Conservation (phyloP, 1,140 invertebrate genomes). For the Bombyx mori region DNA sequence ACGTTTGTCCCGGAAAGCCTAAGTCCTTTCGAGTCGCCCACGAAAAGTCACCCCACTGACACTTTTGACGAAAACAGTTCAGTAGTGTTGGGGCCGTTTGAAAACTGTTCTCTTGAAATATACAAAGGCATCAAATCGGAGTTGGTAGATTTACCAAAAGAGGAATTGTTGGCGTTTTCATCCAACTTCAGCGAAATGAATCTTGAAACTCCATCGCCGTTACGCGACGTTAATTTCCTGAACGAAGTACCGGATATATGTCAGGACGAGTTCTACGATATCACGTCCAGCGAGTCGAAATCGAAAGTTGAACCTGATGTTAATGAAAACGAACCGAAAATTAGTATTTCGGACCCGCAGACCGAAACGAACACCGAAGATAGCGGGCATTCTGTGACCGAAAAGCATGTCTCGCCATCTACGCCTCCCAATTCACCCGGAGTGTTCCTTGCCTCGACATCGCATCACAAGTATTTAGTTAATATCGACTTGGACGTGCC, state of each 20-base stretch:
- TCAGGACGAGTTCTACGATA: conserved; percentile 42
- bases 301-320: background rate
- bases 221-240: conserved; percentile 56
- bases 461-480: conserved; percentile 48
- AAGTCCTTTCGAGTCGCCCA: conserved; percentile 58
- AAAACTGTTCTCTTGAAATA: conserved; percentile 69
- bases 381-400: conserved; percentile 38
- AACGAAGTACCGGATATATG: conserved; percentile 60
- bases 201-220: conserved; percentile 56
- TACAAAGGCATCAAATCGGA: conserved; percentile 67
- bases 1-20: conserved; percentile 41
- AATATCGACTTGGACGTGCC: conserved; percentile 41
- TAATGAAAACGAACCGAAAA: conserved; percentile 1
- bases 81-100: conserved; percentile 72
- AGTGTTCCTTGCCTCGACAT: conserved; percentile 43
- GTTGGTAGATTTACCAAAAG: conserved; percentile 49
- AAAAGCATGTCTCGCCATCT: conserved; percentile 46
- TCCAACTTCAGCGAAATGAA: conserved; percentile 69
- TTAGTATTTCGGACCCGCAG: conserved; percentile 18
- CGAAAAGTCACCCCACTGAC: conserved; percentile 59
- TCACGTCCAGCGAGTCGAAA: conserved; percentile 38
- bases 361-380: conserved; percentile 27
- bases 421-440: conserved; percentile 62
- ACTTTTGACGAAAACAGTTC: conserved; percentile 64
- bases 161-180: conserved; percentile 67